Evolutionary conservation across 1,140 invertebrate genomes (phyloP), one percentile per base, ranked within the genome.

Genomic region (Idris sp.): DNA sequence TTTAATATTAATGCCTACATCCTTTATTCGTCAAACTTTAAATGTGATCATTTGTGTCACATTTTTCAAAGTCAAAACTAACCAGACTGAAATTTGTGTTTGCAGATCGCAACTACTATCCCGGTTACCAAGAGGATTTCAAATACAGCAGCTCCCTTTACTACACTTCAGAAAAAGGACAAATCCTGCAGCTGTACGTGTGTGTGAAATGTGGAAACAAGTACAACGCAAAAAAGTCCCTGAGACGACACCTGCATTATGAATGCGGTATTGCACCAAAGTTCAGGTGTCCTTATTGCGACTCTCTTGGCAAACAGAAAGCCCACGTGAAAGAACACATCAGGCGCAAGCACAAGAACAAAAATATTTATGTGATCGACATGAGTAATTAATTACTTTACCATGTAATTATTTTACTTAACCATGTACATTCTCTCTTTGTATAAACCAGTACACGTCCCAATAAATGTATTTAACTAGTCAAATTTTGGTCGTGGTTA

Each of bases 161-260:
- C 15, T 58, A 40, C 16, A 11, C 31, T 1, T 3, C 19, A 0
- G 33, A 19, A 9, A 19, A n/a, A n/a, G n/a, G n/a, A n/a, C n/a
- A n/a, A n/a, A n/a, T n/a, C n/a, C n/a, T n/a, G n/a, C n/a, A n/a
- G n/a, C n/a, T n/a, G n/a, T 77, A 79, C 59, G 18, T 76, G 1
- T 90, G 90, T 53, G 84, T 85, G 14, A 88, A 89, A 35, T 91
- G 91, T 56, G 90, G 90, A 11, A 90, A 91, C 15, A 86, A 86
- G 14, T 92, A 92, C 78, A 86, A 83, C 10, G 86, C 89, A 3
- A 86, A 86, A 35, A 90, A 91, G 51, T 91, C 90, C 51, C 79
- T 93, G n/a, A 89, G 88, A 41, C 85, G 91, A 3, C 92, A 93
- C 68, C 86, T 91, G 51, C 89, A 89, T 36, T 92, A 92, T 74